These are phyloP conservation scores for Acromyrmex charruanus DNA, from an alignment of 1,140 invertebrate species.

Conservation along the genomic window DNA sequence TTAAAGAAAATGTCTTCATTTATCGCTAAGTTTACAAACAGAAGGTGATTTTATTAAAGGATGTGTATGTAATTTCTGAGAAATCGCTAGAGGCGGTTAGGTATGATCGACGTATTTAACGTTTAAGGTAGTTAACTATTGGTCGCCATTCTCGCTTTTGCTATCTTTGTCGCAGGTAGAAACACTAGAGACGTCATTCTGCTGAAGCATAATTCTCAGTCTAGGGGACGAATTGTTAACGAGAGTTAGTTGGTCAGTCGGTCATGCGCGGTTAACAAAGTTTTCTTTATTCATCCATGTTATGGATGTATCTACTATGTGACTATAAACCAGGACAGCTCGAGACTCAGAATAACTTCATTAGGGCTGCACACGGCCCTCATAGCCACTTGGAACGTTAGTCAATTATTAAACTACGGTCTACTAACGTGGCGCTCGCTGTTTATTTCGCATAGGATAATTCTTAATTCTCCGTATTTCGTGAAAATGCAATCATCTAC, in stretches of 20 bases:
- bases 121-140: constrained; percentile 11
- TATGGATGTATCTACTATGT: constrained; percentile 32
- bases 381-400: constrained; percentile 40
- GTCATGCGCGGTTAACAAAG: constrained; percentile 48
- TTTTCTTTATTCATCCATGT: constrained; percentile 53
- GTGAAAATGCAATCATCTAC: constrained; percentile 1
- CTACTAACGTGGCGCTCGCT: constrained; percentile 51
- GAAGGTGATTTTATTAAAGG: neutral
- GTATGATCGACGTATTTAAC: constrained; percentile 7
- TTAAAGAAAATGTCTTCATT: neutral
- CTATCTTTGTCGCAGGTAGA: neutral
- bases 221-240: constrained; percentile 53
- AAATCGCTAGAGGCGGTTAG: constrained; percentile 31
- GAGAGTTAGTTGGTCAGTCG: constrained; percentile 60
- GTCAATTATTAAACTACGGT: constrained; percentile 56
- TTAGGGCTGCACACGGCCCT: constrained; percentile 32
- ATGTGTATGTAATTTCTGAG: neutral
- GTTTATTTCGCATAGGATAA: neutral
- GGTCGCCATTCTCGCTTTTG: neutral
- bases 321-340: constrained; percentile 54
- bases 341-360: constrained; percentile 54
- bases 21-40: constrained; percentile 3
- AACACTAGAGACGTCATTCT: neutral
- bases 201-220: neutral
- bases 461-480: neutral